These are phyloP conservation scores for Drosophila saltans DNA, from an alignment of 1,140 invertebrate genomes.

Conservation along the genomic window DNA sequence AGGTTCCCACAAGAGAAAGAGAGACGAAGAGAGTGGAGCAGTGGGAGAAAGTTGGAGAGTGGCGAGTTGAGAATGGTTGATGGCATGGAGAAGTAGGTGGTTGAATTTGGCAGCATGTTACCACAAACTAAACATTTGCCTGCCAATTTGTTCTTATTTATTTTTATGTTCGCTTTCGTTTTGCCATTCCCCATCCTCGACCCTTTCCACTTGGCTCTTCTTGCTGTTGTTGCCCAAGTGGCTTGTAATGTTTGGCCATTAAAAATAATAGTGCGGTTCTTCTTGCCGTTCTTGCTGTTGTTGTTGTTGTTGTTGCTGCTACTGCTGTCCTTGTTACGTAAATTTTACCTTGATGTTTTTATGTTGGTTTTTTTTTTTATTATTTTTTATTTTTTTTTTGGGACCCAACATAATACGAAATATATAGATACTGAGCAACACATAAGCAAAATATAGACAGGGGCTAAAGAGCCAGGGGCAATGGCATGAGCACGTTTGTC, in stretches of 20 bases:
- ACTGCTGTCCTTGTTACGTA: slow-evolving; percentile 52
- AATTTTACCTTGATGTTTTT: slow-evolving; percentile 61
- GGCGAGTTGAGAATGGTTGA: slow-evolving; percentile 24
- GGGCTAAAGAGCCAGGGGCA: neutral
- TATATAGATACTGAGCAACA: neutral
- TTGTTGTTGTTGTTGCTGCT: slow-evolving; percentile 37
- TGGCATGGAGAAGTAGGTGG: neutral
- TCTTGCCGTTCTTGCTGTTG: slow-evolving; percentile 43
- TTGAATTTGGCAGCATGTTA: slow-evolving; percentile 45
- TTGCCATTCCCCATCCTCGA: slow-evolving; percentile 11
- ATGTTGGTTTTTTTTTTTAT: slow-evolving; percentile 18
- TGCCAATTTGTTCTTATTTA: slow-evolving; percentile 82
- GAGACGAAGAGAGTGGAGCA: neutral
- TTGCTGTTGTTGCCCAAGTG: slow-evolving; percentile 37
- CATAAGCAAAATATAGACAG: neutral
- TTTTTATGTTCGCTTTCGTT: slow-evolving; percentile 71
- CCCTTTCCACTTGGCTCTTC: neutral
- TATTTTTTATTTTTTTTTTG: slow-evolving; percentile 9
- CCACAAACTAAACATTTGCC: slow-evolving; percentile 78
- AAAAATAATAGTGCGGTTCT: slow-evolving; percentile 81
- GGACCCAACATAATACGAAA: neutral
- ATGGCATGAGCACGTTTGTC: neutral
- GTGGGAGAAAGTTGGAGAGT: neutral
- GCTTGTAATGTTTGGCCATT: slow-evolving; percentile 79
- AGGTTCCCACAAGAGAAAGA: slow-evolving; percentile 33